phyloP scores from a whole-genome alignment of 2,113 vertebrate genomes.

The Urocitellus parryii region DNA sequence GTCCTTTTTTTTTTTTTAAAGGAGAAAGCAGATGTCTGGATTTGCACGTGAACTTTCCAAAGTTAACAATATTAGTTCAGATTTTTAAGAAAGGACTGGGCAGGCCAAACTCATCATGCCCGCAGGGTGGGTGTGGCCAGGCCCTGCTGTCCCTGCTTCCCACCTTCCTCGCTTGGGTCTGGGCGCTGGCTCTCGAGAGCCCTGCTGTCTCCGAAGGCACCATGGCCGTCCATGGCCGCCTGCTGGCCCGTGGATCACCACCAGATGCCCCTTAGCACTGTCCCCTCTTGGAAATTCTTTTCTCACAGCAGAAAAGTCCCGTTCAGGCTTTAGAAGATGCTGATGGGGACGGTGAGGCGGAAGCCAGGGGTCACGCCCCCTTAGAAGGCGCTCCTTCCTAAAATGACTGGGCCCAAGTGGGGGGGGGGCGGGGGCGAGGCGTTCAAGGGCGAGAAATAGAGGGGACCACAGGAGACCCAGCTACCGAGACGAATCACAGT shows the following conservation, averaged over 20 bases:
- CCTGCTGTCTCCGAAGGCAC: no score
- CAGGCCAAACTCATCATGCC: background rate
- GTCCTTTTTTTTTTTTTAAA: background rate
- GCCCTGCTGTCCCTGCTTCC: accelerated
- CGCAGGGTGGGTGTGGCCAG: background rate
- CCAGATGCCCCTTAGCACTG: background rate
- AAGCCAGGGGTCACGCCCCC: background rate
- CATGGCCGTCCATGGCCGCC: accelerated
- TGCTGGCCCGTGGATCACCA: accelerated
- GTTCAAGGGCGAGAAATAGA: accelerated
- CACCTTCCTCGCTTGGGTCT: accelerated
- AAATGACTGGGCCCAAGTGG: background rate
- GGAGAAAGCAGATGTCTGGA: background rate
- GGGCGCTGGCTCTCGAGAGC: background rate
- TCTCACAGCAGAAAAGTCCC: background rate
- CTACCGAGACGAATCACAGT: background rate
- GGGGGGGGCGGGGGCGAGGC: no score
- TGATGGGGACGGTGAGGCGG: accelerated
- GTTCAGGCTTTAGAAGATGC: background rate
- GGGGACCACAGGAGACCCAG: accelerated
- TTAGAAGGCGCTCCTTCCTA: background rate
- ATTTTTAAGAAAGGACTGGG: background rate
- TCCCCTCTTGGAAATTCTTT: background rate
- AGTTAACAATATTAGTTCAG: background rate
- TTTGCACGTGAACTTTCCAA: background rate